Percentiles rank a stretch among this genome's conserved stretches.
phyloP scores from a whole-genome alignment of 2,888 invertebrate genomes.

The Tenodera sinensis region DNA sequence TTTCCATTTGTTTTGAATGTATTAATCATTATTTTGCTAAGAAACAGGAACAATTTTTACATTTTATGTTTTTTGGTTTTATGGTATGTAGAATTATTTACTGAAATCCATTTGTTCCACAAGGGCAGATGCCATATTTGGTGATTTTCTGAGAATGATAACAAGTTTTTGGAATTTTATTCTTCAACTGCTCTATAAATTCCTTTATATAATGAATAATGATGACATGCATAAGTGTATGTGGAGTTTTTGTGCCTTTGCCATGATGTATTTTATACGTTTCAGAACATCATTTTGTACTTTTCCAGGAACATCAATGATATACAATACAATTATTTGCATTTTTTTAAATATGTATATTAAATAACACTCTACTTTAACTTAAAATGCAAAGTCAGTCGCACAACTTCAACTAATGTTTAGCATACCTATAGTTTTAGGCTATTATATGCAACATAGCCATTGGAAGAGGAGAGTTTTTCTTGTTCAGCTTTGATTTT shows the following conservation, averaged over 20 bases:
- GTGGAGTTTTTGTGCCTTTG: constrained; percentile 30
- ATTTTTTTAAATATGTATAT: background rate
- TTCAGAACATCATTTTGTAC: constrained; percentile 27
- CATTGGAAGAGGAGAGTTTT: background rate
- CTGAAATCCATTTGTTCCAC: too few relatives aligned
- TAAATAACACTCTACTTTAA: background rate
- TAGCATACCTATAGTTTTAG: background rate
- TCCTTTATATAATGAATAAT: background rate
- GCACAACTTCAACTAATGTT: background rate
- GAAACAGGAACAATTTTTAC: too few relatives aligned
- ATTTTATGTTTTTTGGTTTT: too few relatives aligned
- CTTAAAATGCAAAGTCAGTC: background rate
- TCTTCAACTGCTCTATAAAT: background rate
- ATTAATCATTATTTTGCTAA: too few relatives aligned
- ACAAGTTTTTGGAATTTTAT: background rate
- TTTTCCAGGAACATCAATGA: constrained; percentile 25
- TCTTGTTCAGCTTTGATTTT: background rate
- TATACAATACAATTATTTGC: constrained; percentile 7
- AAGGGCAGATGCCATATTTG: too few relatives aligned
- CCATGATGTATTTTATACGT: constrained; percentile 28
- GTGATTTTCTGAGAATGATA: background rate
- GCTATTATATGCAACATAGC: background rate
- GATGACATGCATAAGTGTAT: background rate
- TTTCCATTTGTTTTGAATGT: too few relatives aligned
- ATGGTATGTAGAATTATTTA: too few relatives aligned